phyloP scores from a whole-genome alignment of 2,888 invertebrate genomes.

The Drosophila heteroneura region DNA sequence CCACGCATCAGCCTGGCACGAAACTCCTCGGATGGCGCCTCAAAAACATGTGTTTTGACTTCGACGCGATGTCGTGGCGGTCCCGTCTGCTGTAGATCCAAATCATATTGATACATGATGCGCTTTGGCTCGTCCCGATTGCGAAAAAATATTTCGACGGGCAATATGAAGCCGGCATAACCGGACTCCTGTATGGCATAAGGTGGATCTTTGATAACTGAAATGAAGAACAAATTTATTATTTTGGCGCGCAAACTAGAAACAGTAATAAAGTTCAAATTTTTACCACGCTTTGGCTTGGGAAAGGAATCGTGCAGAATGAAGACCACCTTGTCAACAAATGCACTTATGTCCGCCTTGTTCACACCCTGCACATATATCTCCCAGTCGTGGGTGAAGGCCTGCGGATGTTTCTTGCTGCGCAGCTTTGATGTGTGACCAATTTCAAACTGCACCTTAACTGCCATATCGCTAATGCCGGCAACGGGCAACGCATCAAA shows the following conservation, averaged over 20 bases:
- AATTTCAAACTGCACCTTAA: constrained; percentile 94
- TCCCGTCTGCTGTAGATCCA: constrained; percentile 92
- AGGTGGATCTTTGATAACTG: constrained; percentile 96
- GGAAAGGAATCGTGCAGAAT: constrained; percentile 96
- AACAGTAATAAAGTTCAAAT: background rate
- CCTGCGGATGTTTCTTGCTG: constrained; percentile 93
- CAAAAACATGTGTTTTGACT: constrained; percentile 93
- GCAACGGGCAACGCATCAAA: constrained; percentile 47
- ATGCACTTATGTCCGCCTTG: constrained; percentile 94
- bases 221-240: constrained; percentile 78
- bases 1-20: constrained; percentile 94
- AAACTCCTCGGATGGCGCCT: constrained; percentile 95
- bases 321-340: constrained; percentile 97
- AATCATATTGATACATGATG: constrained; percentile 93
- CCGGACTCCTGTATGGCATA: constrained; percentile 96
- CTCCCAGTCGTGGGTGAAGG: constrained; percentile 99
- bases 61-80: constrained; percentile 90
- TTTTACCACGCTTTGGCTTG: constrained; percentile 94
- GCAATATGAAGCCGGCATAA: constrained; percentile 96
- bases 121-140: constrained; percentile 96
- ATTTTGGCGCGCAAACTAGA: constrained; percentile 45
- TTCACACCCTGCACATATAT: constrained; percentile 96
- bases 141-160: constrained; percentile 95
- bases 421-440: constrained; percentile 95
- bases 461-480: constrained; percentile 86